A percentile compares a stretch with the other conserved stretches of the same genome.
phyloP scores from a whole-genome alignment of 2,113 vertebrate genomes.

The Calidris pugnax region DNA sequence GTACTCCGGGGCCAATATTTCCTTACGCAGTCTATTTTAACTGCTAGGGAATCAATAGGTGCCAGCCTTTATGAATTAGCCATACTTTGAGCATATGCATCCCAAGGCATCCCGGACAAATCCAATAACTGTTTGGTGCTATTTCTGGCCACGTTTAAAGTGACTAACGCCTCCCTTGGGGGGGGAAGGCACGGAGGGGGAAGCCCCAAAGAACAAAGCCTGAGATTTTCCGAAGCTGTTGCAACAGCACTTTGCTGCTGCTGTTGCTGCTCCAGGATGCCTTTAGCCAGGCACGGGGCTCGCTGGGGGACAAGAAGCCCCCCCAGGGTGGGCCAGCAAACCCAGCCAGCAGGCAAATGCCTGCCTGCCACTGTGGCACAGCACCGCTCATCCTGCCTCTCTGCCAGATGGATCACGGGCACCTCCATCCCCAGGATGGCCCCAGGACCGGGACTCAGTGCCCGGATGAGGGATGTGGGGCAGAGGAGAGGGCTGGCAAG shows the following conservation, averaged over 20 bases:
- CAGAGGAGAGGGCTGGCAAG: not conserved
- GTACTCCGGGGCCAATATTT: not conserved
- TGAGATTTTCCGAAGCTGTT: not conserved
- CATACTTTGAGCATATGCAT: not conserved
- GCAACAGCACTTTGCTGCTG: not conserved
- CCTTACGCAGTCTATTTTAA: not conserved
- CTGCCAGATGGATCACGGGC: too few relatives aligned
- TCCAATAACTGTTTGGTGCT: not conserved
- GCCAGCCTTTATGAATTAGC: slow-evolving; percentile 45
- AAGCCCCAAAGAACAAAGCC: slow-evolving; percentile 27
- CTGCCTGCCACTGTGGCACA: accelerated
- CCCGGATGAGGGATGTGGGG: not conserved
- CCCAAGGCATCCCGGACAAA: slow-evolving; percentile 28
- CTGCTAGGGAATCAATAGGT: slow-evolving; percentile 30
- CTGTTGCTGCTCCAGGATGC: not conserved
- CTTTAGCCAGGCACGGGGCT: accelerated
- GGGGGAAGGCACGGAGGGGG: not conserved
- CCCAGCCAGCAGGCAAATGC: not conserved
- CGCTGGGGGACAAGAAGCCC: not conserved
- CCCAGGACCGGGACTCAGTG: accelerated
- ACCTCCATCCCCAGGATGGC: too few relatives aligned
- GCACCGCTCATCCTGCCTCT: accelerated
- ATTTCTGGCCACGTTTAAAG: not conserved
- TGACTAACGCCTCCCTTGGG: not conserved
- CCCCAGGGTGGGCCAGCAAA: not conserved